Evolutionary conservation across 2,113 vertebrate species (phyloP).

Genomic region (Vulpes lagopus): DNA sequence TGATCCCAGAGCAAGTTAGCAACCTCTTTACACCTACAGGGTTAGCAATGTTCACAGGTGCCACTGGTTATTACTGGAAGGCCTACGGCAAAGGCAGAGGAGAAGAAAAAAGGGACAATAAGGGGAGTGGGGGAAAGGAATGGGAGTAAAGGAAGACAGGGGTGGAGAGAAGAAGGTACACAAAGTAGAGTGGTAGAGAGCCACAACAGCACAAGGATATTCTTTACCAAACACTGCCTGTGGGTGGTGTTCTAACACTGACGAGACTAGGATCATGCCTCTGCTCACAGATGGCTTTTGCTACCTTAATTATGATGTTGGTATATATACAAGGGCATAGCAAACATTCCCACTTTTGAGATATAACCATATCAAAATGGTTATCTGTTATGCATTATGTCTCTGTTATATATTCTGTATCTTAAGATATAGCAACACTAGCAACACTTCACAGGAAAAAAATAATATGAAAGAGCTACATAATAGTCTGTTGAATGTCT

Average conservation of each 20-base stretch:
- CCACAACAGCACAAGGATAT: constrained; percentile 2
- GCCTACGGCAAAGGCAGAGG: constrained; percentile 71
- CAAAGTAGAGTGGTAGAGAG: constrained; percentile 42
- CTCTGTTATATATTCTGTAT: background rate
- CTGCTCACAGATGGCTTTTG: background rate
- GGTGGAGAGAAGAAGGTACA: constrained; percentile 50
- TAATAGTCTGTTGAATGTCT: background rate
- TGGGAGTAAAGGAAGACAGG: constrained; percentile 53
- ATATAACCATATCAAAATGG: background rate
- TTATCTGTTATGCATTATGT: background rate
- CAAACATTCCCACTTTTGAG: background rate
- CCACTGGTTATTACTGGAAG: constrained; percentile 67
- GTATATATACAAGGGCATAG: background rate
- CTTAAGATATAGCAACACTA: background rate
- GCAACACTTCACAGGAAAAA: constrained; percentile 21
- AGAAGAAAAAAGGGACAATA: constrained; percentile 70
- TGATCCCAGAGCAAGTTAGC: constrained; percentile 75
- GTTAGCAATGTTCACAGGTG: constrained; percentile 69
- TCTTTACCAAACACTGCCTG: constrained; percentile 22
- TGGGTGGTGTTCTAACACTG: background rate
- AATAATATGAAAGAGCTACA: background rate
- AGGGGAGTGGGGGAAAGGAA: constrained; percentile 61
- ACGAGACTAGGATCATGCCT: background rate
- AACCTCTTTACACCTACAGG: constrained; percentile 75
- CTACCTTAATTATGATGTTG: constrained; percentile 4